These are phyloP conservation scores for Trilocha varians DNA, from an alignment of 2,888 invertebrate species.

Conservation along the genomic window DNA sequence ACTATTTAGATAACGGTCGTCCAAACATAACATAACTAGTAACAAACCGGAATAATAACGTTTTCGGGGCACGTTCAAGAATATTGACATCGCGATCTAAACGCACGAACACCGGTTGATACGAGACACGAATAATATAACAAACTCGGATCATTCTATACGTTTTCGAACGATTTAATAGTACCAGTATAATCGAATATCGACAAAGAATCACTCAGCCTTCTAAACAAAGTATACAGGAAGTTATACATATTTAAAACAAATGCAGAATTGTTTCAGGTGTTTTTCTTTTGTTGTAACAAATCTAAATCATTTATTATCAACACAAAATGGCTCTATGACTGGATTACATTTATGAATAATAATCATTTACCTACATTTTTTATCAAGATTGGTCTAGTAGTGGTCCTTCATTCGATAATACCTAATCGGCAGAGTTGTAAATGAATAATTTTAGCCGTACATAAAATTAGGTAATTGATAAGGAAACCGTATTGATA, in stretches of 20 bases:
- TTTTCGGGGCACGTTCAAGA: conserved; percentile 54
- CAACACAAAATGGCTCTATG: no score
- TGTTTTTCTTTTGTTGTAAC: not conserved
- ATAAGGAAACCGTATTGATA: not conserved
- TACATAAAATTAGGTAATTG: not conserved
- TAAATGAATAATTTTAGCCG: not conserved
- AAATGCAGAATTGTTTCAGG: not conserved
- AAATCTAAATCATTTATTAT: no score
- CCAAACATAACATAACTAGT: conserved; percentile 40
- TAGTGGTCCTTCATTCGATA: not conserved
- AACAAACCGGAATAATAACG: conserved; percentile 64
- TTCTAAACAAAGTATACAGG: not conserved
- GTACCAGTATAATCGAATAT: not conserved
- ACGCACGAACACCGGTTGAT: conserved; percentile 35
- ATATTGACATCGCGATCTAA: conserved; percentile 25
- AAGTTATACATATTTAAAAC: not conserved
- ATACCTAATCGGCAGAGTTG: not conserved
- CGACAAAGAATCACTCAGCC: not conserved
- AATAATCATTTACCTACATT: not conserved
- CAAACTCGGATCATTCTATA: conserved; percentile 6
- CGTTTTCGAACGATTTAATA: not conserved
- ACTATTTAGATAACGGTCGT: conserved; percentile 45
- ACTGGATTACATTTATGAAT: no score
- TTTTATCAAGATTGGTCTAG: not conserved
- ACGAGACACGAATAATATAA: conserved; percentile 41